Percentiles rank a stretch among this genome's conserved stretches.
Conservation (phyloP, 2,888 invertebrate genomes). For the Axea sp. region DNA sequence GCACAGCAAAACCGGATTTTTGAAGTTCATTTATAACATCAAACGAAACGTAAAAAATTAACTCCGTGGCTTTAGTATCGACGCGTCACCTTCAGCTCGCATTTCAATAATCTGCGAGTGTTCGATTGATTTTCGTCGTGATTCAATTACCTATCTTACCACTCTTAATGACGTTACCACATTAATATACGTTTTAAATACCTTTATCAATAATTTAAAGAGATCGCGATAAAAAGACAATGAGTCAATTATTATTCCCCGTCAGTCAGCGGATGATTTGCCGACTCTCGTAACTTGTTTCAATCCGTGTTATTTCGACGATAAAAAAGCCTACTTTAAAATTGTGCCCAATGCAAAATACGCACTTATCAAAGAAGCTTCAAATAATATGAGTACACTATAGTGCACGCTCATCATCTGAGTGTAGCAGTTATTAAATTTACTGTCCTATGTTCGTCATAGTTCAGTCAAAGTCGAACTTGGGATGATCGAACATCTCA, state of each 20-base stretch:
- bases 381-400: constrained; percentile 54
- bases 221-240: constrained; percentile 24
- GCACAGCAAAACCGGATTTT: too few species aligned
- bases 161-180: background rate
- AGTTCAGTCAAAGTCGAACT: constrained; percentile 77
- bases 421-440: constrained; percentile 76
- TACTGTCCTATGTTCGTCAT: constrained; percentile 76
- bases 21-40: too few species aligned
- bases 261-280: too few species aligned
- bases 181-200: constrained; percentile 6
- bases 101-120: too few species aligned
- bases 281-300: background rate
- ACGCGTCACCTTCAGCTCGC: too few species aligned
- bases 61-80: too few species aligned
- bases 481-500: constrained; percentile 72
- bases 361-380: constrained; percentile 61
- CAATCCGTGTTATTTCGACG: constrained; percentile 6
- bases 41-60: too few species aligned
- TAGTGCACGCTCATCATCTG: constrained; percentile 65
- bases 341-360: constrained; percentile 52
- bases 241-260: constrained; percentile 21
- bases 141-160: background rate
- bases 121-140: too few species aligned
- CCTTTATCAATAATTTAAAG: constrained; percentile 18
- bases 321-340: constrained; percentile 45